Base-by-base conservation (phyloP, 2,113 vertebrate species). In the Apteryx owenii region DNA sequence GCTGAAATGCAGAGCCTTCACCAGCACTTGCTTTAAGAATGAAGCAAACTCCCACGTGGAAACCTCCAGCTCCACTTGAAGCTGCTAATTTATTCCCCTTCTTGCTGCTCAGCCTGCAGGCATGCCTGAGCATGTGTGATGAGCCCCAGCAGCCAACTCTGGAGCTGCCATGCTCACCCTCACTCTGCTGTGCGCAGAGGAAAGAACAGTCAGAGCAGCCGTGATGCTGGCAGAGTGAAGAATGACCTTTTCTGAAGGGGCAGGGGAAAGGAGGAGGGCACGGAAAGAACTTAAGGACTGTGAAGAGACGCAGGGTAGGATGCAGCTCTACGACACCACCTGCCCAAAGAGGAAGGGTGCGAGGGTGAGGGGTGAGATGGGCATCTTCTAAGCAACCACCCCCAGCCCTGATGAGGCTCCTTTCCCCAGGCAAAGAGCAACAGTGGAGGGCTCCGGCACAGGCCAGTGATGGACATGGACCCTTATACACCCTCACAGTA, bases 21-120 rank as follows among this genome's bases (percentile, higher is more conserved):
- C 61, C 85, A 36, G 73, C 50, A n/a, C 71, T 78, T 13, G 66
- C 73, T 79, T 91, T 60, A 73, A 58, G 90, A 92, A 72, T 1
- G 58, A 90, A 87, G 44, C 83, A 48, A 91, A 92, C 93, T 96
- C 96, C 96, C 95, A 91, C 68, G 2, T 89, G 90, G 68, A 96
- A 95, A 80, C 66, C 92, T 93, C 90, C 95, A 53, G 90, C 78
- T 96, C 72, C 72, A 75, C 85, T 61, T 7, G 65, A 89, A 96
- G 46, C 93, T 66, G 92, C 78, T 96, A 89, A 96, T 95, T 95
- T 87, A 96, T 96, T 96, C 90, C 81, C 78, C 25, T 90, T 26
- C 64, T 69, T 58, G 69, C 81, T 89, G 81, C 93, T 97, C 93
- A 93, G 81, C 81, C 93, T 92, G 89, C 91, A 96, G 89, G 88